These are phyloP conservation scores for Eleginops maclovinus DNA, from an alignment of 2,113 vertebrate genomes.

Conservation along the genomic window DNA sequence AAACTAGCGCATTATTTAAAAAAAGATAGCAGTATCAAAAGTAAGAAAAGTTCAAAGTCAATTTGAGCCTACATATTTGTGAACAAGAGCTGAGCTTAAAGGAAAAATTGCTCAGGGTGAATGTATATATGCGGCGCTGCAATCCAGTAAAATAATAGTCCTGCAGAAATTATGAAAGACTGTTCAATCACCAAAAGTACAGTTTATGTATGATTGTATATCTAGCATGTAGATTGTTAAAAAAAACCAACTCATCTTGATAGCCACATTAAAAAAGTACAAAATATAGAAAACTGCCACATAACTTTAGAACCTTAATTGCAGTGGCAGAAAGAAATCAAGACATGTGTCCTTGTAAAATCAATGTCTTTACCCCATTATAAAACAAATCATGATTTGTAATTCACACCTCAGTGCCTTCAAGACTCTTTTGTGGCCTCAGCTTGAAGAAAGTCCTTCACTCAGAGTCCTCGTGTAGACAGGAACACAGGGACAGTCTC, in stretches of 20 bases:
- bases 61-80: slow-evolving; percentile 23
- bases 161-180: slow-evolving; percentile 6
- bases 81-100: slow-evolving; percentile 49
- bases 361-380: slow-evolving; percentile 18
- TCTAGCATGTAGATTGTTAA: slow-evolving; percentile 12
- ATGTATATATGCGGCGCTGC: slow-evolving; percentile 40
- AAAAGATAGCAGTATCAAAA: slow-evolving; percentile 70
- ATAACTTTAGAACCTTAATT: slow-evolving; percentile 1
- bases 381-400: slow-evolving; percentile 23
- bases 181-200: not conserved
- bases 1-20: slow-evolving; percentile 65
- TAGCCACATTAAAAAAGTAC: slow-evolving; percentile 32
- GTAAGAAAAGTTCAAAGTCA: slow-evolving; percentile 54
- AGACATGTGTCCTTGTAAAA: slow-evolving; percentile 24
- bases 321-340: slow-evolving; percentile 12
- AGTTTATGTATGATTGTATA: slow-evolving; percentile 15
- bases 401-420: slow-evolving; percentile 15
- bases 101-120: slow-evolving; percentile 54
- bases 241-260: slow-evolving; percentile 9
- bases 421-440: not conserved
- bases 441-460: slow-evolving; percentile 27
- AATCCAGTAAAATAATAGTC: slow-evolving; percentile 18
- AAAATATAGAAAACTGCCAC: slow-evolving; percentile 28
- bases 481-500: slow-evolving; percentile 21
- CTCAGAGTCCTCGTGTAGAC: slow-evolving; percentile 24